Percentiles rank a stretch among this genome's conserved stretches.
phyloP scores from a whole-genome alignment of 2,888 invertebrate species.

The Leptinotarsa tumamoca region DNA sequence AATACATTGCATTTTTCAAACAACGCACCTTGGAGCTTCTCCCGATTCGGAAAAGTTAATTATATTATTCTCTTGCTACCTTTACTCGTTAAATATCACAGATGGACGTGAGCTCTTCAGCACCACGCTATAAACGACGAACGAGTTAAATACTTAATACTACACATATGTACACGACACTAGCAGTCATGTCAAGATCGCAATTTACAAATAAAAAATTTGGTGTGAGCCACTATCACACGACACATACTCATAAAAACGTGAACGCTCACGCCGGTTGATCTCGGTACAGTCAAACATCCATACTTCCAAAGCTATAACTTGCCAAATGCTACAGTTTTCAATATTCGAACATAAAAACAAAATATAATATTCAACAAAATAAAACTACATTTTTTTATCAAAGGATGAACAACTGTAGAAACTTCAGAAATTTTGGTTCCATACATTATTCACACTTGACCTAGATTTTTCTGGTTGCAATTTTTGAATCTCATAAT shows the following conservation, averaged over 20 bases:
- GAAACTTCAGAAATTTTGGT: slow-evolving; percentile 2
- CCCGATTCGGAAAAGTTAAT: slow-evolving; percentile 65
- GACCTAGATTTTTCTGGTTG: too few relatives aligned
- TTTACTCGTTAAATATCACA: slow-evolving; percentile 67
- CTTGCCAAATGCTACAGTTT: slow-evolving; percentile 23
- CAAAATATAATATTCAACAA: too few relatives aligned
- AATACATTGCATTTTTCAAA: slow-evolving; percentile 38
- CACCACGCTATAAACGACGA: slow-evolving; percentile 60
- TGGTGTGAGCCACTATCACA: slow-evolving; percentile 60
- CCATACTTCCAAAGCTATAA: slow-evolving; percentile 50
- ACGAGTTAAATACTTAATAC: slow-evolving; percentile 63
- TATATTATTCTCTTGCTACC: slow-evolving; percentile 67
- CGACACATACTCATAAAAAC: slow-evolving; percentile 62
- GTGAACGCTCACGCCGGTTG: slow-evolving; percentile 60
- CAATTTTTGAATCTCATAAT: too few relatives aligned
- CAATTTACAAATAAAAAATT: slow-evolving; percentile 54
- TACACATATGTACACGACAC: slow-evolving; percentile 62
- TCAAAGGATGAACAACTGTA: slow-evolving; percentile 18
- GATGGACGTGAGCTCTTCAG: slow-evolving; percentile 63
- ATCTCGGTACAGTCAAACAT: slow-evolving; percentile 56
- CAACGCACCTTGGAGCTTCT: slow-evolving; percentile 60
- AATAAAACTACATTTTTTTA: slow-evolving; percentile 39
- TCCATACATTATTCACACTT: background rate
- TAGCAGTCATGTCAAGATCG: slow-evolving; percentile 63
- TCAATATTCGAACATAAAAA: slow-evolving; percentile 22